These are phyloP conservation scores for Philopotamus ludificatus DNA, from an alignment of 1,140 invertebrate genomes.

Conservation along the genomic window DNA sequence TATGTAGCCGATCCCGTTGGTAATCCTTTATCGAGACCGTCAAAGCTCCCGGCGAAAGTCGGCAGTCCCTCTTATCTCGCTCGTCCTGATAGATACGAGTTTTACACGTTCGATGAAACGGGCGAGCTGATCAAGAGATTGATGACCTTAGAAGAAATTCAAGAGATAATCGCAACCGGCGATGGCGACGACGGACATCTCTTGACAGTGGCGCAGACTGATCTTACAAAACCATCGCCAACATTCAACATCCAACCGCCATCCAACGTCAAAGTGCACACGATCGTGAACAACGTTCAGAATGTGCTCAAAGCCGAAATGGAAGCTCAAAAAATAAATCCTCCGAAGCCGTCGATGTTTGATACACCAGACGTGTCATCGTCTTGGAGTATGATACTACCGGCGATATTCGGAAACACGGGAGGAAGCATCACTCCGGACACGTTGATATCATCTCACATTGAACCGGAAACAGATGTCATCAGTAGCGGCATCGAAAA, in stretches of 20 bases:
- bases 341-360: constrained; percentile 56
- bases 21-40: constrained; percentile 59
- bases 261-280: constrained; percentile 69
- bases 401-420: constrained; percentile 71
- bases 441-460: constrained; percentile 54
- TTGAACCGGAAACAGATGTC: constrained; percentile 59
- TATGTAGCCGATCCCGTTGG: constrained; percentile 63
- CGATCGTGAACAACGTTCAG: constrained; percentile 77
- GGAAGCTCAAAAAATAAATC: constrained; percentile 64
- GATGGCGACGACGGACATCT: constrained; percentile 62
- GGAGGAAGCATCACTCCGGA: constrained; percentile 62
- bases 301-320: constrained; percentile 77
- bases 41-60: constrained; percentile 55
- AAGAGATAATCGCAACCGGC: constrained; percentile 76
- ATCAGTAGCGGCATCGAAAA: constrained; percentile 47
- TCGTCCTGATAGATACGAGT: constrained; percentile 78
- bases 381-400: constrained; percentile 78
- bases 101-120: constrained; percentile 79
- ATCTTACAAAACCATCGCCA: constrained; percentile 49
- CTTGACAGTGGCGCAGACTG: constrained; percentile 54
- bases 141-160: constrained; percentile 81
- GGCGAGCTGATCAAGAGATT: constrained; percentile 76
- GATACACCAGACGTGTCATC: constrained; percentile 69
- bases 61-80: constrained; percentile 75
- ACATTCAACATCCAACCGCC: constrained; percentile 52